Evolutionary conservation across 2,888 invertebrate genomes (phyloP).

Genomic region (Linnaemya tessellans): DNA sequence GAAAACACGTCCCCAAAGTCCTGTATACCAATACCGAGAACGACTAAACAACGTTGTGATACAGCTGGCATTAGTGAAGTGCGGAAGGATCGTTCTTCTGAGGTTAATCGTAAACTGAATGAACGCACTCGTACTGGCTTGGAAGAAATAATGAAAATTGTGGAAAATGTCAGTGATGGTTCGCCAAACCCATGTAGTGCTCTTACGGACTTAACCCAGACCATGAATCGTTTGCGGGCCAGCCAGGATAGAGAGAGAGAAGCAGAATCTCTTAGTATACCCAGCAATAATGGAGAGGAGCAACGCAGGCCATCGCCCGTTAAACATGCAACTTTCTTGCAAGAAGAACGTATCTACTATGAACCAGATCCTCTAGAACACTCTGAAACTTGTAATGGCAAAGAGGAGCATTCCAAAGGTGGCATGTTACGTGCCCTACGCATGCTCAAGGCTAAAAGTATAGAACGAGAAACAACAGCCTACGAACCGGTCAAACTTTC

Average conservation of each 20-base stretch:
- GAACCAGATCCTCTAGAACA: slow-evolving; percentile 66
- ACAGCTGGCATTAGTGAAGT: slow-evolving; percentile 73
- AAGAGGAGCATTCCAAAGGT: slow-evolving; percentile 44
- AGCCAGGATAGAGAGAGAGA: slow-evolving; percentile 65
- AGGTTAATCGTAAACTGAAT: slow-evolving; percentile 80
- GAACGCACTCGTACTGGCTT: slow-evolving; percentile 82
- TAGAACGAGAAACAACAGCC: slow-evolving; percentile 75
- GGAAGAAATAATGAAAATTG: slow-evolving; percentile 82
- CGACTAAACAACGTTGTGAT: slow-evolving; percentile 75
- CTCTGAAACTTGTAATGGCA: slow-evolving; percentile 39
- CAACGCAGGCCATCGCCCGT: slow-evolving; percentile 69
- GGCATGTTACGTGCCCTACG: slow-evolving; percentile 74
- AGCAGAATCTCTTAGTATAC: slow-evolving; percentile 47
- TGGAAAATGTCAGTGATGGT: slow-evolving; percentile 77
- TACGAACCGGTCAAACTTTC: slow-evolving; percentile 77
- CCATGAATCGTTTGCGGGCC: slow-evolving; percentile 66
- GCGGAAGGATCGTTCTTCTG: slow-evolving; percentile 76
- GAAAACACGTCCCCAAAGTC: slow-evolving; percentile 72
- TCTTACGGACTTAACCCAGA: slow-evolving; percentile 58
- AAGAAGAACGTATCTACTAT: slow-evolving; percentile 75
- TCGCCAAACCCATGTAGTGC: slow-evolving; percentile 41
- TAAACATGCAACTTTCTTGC: slow-evolving; percentile 74
- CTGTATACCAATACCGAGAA: slow-evolving; percentile 73
- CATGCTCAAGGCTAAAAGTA: slow-evolving; percentile 76
- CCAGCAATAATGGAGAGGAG: slow-evolving; percentile 22